Percentiles rank a stretch among this genome's conserved stretches.
Conservation (phyloP, 2,888 invertebrate species). For the Eupithecia insigniata region DNA sequence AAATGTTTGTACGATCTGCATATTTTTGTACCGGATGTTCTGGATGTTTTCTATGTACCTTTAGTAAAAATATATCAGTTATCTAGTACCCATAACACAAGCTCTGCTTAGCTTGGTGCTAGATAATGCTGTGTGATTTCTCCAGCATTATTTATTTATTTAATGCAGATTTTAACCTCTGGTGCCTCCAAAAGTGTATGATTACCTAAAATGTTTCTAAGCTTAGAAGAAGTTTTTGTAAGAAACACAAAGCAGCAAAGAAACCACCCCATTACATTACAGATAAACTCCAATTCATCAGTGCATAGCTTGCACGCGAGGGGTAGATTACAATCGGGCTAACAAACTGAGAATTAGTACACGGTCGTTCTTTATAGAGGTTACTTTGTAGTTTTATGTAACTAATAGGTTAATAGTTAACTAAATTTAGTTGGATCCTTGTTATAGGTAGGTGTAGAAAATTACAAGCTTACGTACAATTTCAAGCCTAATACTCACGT, state of each 20-base stretch:
- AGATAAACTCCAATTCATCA: constrained; percentile 29
- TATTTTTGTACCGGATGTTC: too few relatives aligned
- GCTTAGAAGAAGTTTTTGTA: background rate
- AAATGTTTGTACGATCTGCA: too few relatives aligned
- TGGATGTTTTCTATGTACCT: too few relatives aligned
- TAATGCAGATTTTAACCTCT: too few relatives aligned
- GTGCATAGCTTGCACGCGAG: constrained; percentile 28
- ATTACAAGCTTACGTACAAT: background rate
- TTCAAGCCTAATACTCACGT: too few relatives aligned
- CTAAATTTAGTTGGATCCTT: background rate
- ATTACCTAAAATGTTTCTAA: constrained; percentile 1
- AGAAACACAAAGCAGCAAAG: background rate
- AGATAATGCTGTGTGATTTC: too few relatives aligned
- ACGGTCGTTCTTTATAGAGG: constrained; percentile 15
- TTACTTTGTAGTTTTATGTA: constrained; percentile 9
- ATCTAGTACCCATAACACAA: too few relatives aligned
- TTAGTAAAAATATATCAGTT: too few relatives aligned
- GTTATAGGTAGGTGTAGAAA: background rate
- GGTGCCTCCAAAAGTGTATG: background rate
- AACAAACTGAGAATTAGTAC: constrained; percentile 31
- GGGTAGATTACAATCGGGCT: constrained; percentile 25
- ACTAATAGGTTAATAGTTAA: background rate
- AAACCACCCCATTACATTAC: constrained; percentile 19
- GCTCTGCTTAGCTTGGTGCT: too few relatives aligned
- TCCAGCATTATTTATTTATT: too few relatives aligned